Conservation (phyloP, 2,888 invertebrate species). For the Syrphus vitripennis region DNA sequence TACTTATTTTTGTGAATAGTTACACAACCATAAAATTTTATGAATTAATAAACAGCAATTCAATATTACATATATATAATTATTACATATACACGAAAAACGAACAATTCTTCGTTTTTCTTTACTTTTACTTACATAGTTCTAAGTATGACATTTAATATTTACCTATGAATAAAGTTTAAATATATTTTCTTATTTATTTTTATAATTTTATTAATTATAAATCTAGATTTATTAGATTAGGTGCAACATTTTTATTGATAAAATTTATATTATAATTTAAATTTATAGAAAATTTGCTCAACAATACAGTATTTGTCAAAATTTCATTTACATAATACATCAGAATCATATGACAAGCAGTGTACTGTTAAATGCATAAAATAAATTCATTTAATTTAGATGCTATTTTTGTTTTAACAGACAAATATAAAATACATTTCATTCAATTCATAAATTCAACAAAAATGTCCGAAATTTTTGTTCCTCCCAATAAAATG, state of each 20-base stretch:
- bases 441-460: constrained; percentile 4
- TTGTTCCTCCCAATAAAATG: background rate
- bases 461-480: constrained; percentile 23
- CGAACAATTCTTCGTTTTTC: constrained; percentile 32
- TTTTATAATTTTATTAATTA: constrained; percentile 21
- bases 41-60: constrained; percentile 42
- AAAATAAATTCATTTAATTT: constrained; percentile 43
- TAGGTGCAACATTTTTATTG: constrained; percentile 70
- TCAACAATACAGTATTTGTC: constrained; percentile 35
- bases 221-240: constrained; percentile 27
- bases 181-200: constrained; percentile 49
- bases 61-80: constrained; percentile 11
- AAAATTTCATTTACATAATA: constrained; percentile 26
- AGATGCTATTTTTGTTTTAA: constrained; percentile 37
- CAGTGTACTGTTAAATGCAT: background rate
- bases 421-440: constrained; percentile 24
- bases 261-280: constrained; percentile 41
- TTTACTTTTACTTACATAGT: constrained; percentile 23
- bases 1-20: constrained; percentile 57
- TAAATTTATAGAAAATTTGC: background rate
- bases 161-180: constrained; percentile 60
- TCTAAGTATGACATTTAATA: constrained; percentile 57
- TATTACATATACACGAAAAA: constrained; percentile 24
- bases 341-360: constrained; percentile 44
- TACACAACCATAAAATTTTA: constrained; percentile 57